A percentile compares a stretch with the other conserved stretches of the same genome.
phyloP scores from a whole-genome alignment of 2,888 invertebrate species.

The Perithous albicinctus region DNA sequence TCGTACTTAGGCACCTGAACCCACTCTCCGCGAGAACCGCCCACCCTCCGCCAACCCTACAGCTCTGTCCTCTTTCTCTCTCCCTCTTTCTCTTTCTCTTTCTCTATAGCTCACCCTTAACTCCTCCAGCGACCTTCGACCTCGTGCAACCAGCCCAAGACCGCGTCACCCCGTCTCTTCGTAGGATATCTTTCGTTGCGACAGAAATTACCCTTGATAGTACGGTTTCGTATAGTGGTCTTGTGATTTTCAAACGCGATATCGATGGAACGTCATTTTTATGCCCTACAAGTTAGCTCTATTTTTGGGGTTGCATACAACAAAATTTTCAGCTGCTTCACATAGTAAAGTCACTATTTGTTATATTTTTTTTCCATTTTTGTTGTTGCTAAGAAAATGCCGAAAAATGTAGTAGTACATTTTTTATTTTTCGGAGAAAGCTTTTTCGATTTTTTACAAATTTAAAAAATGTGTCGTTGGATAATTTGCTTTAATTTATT shows the following conservation, averaged over 20 bases:
- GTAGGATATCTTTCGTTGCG: conserved; percentile 42
- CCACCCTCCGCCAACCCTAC: conserved; percentile 18
- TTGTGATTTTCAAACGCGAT: conserved; percentile 29
- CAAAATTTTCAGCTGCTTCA: background rate
- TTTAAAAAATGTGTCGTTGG: too few relatives aligned
- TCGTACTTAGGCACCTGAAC: conserved; percentile 68
- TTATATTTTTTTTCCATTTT: too few relatives aligned
- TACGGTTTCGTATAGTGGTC: conserved; percentile 8
- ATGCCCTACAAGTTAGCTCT: conserved; percentile 6
- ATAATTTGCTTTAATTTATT: too few relatives aligned
- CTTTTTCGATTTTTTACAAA: too few relatives aligned
- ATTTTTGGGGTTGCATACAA: conserved; percentile 28
- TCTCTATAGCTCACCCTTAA: conserved; percentile 17
- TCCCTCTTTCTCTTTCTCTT: background rate
- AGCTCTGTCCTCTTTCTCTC: background rate
- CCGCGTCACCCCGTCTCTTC: conserved; percentile 49
- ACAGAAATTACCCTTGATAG: conserved; percentile 38
- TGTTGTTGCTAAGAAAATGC: too few relatives aligned
- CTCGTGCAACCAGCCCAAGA: conserved; percentile 49
- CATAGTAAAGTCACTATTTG: too few relatives aligned
- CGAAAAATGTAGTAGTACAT: too few relatives aligned
- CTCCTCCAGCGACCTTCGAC: conserved; percentile 63
- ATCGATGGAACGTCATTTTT: conserved; percentile 27
- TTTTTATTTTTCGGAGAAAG: too few relatives aligned
- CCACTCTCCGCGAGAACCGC: conserved; percentile 28